Evolutionary conservation across 1,140 invertebrate genomes (phyloP), one percentile per base, ranked within the genome.

Genomic region (Hyphantria cunea): DNA sequence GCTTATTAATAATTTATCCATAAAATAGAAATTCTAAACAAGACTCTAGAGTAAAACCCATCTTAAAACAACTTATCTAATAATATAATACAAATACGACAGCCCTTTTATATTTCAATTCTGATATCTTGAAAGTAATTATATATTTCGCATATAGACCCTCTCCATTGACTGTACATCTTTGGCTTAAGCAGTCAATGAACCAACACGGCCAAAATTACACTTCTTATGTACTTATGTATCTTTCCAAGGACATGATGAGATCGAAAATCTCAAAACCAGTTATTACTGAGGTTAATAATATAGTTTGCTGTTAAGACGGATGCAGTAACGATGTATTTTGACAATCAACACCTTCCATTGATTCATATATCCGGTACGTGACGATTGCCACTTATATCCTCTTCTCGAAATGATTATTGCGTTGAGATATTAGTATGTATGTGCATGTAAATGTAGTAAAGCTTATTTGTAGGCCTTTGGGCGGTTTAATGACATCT

Each of bases 291-390:
- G 7, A 25, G 5, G 17, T 25, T n/a, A 44, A 44, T 44, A 44
- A 44, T 44, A 44, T 13, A 7, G 41, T 13, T 44, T n/a, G 12
- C 13, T 44, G 3, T 2, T 44, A 12, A 44, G 6, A 44, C 41
- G 41, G 41, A 44, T 13, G 41, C 12, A 13, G 7, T 44, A 13
- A 44, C n/a, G 41, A 44, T n/a, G 12, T 44, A n/a, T 6, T 44
- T 44, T 44, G 12, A 44, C 41, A 44, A 44, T 44, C 41, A 13
- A 13, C 12, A 13, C 41, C 12, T 44, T 44, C n/a, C 6, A 44
- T 44, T 13, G 41, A 44, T 44, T 44, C 41, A n/a, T 44, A 44
- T 44, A 44, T 44, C 41, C 41, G 41, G 41, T 44, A n/a, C n/a
- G 41, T 44, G 41, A 12, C 3, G 12, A 44, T 44, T 39, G 37